Evolutionary conservation across 2,888 invertebrate genomes (phyloP).

Genomic region (Scrobipalpa costella): DNA sequence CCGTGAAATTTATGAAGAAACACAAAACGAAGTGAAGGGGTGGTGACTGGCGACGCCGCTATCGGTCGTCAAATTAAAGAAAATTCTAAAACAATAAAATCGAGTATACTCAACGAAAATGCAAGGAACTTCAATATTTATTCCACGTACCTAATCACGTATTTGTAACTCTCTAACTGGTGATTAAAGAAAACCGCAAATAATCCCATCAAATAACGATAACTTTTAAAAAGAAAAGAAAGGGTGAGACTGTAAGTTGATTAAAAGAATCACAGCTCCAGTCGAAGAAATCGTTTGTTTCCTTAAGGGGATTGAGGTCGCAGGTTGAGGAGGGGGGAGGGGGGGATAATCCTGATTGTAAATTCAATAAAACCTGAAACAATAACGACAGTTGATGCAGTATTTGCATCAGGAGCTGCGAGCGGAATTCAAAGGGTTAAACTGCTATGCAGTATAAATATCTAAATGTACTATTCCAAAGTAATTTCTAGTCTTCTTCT

Average conservation of each 20-base stretch:
- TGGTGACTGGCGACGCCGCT: slow-evolving; percentile 3
- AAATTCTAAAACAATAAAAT: not conserved
- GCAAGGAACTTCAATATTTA: not conserved
- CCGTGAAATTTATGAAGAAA: slow-evolving; percentile 45
- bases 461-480: not conserved
- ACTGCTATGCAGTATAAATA: not conserved
- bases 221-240: slow-evolving; percentile 34
- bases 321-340: not conserved
- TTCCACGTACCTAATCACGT: not conserved
- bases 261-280: slow-evolving; percentile 48
- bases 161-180: not conserved
- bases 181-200: slow-evolving; percentile 12
- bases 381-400: slow-evolving; percentile 58
- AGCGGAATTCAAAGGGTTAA: slow-evolving; percentile 30
- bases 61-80: not conserved
- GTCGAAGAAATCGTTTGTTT: slow-evolving; percentile 35
- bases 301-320: not conserved
- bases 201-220: slow-evolving; percentile 29
- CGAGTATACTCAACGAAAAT: not conserved
- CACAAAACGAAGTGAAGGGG: slow-evolving; percentile 30
- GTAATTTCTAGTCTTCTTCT: too few species aligned
- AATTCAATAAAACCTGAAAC: slow-evolving; percentile 63
- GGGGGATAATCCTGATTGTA: slow-evolving; percentile 58
- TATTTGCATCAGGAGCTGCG: slow-evolving; percentile 49
- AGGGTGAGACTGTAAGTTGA: slow-evolving; percentile 47